Evolutionary conservation across 1,140 invertebrate species (phyloP), one percentile per base, ranked within the genome.

Genomic region (Araneus ventricosus): DNA sequence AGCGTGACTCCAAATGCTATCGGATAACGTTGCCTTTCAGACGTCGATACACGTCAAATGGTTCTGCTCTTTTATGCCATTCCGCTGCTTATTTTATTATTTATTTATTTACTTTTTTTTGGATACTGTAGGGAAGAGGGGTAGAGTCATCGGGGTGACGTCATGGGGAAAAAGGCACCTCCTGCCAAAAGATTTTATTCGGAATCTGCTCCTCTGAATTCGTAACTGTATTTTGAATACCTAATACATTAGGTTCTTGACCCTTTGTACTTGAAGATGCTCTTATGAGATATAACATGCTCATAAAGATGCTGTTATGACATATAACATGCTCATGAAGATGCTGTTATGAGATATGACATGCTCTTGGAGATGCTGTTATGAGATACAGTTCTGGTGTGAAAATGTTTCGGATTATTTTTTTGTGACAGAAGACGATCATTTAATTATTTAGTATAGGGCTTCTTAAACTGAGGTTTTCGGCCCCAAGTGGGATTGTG

Each of bases 41-140:
- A 39, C 86, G 86, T 88, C 86, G 86, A 88, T 88, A 88, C 59
- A 61, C 86, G 52, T 88, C 86, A 88, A 88, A 88, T 70, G 86
- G 59, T 39, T 88, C 57, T 88, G 52, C 59, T 22, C 59, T 61
- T 52, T 82, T 82, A 82, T 82, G 39, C 80, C 24, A 41, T 82
- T 75, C 70, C 70, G 14, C 22, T 75, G 27, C 70, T 30, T 30
- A 34, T 75, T 75, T 75, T 70, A 27, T 75, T 37, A 14, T 27
- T 27, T 27, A 27, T 67, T 70, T 70, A 27, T 70, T n/a, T 30
- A 10, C 37, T 67, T 7, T n/a, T 27, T 75, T 37, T 34, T 34
- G 27, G 63, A 67, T 34, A 75, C 70, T 75, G 22, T 20, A 75
- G 20, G 30, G 67, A 37, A 75, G 70, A 34, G 70, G 70, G 70